These are phyloP conservation scores for Rhingia campestris DNA, from an alignment of 2,888 invertebrate species.

Conservation along the genomic window DNA sequence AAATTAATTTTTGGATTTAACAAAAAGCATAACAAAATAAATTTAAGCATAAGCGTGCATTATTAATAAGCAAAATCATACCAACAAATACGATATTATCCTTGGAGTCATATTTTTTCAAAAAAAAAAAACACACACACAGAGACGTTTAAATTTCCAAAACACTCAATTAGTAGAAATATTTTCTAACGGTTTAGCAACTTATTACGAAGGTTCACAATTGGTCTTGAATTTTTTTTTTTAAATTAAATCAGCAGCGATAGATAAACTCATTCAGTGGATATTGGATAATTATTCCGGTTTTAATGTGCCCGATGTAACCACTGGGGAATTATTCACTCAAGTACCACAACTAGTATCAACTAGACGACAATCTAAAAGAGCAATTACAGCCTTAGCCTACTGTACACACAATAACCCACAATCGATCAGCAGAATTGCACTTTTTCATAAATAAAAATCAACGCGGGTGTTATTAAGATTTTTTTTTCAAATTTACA, in stretches of 20 bases:
- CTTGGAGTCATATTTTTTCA: constrained; percentile 78
- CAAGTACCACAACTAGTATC: constrained; percentile 12
- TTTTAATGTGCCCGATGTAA: not conserved
- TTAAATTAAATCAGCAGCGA: not conserved
- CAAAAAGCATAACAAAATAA: constrained; percentile 59
- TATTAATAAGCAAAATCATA: constrained; percentile 73
- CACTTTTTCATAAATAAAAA: constrained; percentile 27
- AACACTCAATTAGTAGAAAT: not conserved
- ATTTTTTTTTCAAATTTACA: not conserved
- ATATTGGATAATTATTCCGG: not conserved
- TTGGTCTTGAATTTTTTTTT: not conserved
- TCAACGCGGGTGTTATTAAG: not conserved
- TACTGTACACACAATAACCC: constrained; percentile 6
- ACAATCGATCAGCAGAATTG: constrained; percentile 17
- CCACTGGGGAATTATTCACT: not conserved
- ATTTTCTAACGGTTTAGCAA: not conserved
- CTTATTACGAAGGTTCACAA: not conserved
- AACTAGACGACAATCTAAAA: constrained; percentile 28
- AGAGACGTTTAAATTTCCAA: not conserved
- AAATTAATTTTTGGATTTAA: not conserved
- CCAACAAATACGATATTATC: constrained; percentile 80
- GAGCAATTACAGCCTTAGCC: constrained; percentile 2
- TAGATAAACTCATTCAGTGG: not conserved
- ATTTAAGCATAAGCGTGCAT: not conserved
- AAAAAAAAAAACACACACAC: not conserved